Evolutionary conservation across 2,888 invertebrate genomes (phyloP).

Genomic region (Diplolepis rosae): DNA sequence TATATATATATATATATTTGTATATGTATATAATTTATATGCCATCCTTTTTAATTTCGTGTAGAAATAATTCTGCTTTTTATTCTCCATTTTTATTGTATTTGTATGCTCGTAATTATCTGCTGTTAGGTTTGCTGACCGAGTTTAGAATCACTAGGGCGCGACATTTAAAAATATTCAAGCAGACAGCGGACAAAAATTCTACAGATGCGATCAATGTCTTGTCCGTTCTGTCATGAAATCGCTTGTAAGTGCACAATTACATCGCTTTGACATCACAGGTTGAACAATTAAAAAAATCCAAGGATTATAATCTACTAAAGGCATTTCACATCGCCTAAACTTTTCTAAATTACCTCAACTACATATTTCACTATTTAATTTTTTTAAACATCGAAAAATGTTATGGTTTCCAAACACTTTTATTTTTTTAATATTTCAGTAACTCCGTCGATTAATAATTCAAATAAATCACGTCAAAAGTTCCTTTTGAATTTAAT

Average conservation of each 20-base stretch:
- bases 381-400: neutral
- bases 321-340: constrained; percentile 17
- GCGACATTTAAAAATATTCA: constrained; percentile 55
- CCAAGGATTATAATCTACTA: constrained; percentile 39
- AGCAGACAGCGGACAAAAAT: constrained; percentile 53
- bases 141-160: constrained; percentile 39
- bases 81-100: constrained; percentile 57
- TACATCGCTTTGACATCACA: constrained; percentile 58
- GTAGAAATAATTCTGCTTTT: constrained; percentile 67
- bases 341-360: too few species aligned
- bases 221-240: constrained; percentile 46
- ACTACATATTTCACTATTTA: neutral
- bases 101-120: constrained; percentile 56
- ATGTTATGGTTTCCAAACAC: neutral
- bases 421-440: neutral
- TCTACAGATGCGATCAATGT: constrained; percentile 49
- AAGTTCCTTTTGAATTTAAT: neutral
- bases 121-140: constrained; percentile 55
- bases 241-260: constrained; percentile 55
- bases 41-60: constrained; percentile 61
- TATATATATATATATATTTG: constrained; percentile 54
- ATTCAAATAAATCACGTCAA: neutral
- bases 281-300: constrained; percentile 52
- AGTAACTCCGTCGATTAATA: neutral
- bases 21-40: constrained; percentile 59